phyloP scores from a whole-genome alignment of 2,113 vertebrate species.

The Azemiops feae region DNA sequence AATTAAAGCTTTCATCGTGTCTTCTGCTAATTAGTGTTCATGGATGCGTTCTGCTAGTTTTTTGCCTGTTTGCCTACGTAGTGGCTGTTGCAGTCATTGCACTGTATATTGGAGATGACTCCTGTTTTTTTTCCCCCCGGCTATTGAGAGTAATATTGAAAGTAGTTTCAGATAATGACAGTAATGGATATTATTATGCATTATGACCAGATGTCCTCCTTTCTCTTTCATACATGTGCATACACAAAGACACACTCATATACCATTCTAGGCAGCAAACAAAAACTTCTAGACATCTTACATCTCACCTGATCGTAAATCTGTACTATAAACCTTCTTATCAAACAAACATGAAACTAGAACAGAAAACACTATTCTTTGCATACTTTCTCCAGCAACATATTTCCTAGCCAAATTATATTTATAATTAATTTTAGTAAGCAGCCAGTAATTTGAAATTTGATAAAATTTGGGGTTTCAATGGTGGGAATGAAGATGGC shows the following conservation, averaged over 20 bases:
- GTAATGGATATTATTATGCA: neutral
- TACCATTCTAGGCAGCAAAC: neutral
- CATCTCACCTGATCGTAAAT: neutral
- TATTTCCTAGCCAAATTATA: neutral
- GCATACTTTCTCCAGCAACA: neutral
- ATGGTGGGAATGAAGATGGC: neutral
- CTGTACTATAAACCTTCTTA: neutral
- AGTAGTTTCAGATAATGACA: too few species aligned
- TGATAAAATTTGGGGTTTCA: neutral
- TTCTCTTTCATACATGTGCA: neutral
- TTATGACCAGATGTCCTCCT: neutral
- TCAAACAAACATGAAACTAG: neutral
- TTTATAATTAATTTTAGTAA: neutral
- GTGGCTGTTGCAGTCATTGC: too few species aligned
- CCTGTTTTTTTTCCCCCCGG: rapidly evolving
- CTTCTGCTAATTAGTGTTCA: too few species aligned
- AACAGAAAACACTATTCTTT: neutral
- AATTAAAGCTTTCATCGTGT: too few species aligned
- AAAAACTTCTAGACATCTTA: neutral
- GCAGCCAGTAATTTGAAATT: neutral
- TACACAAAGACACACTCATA: neutral
- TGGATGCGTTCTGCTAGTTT: too few species aligned
- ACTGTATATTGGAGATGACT: too few species aligned
- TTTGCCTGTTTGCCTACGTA: too few species aligned
- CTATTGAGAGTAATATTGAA: too few species aligned